Evolutionary conservation across 2,113 vertebrate species (phyloP).

Genomic region (Thomomys bottae): DNA sequence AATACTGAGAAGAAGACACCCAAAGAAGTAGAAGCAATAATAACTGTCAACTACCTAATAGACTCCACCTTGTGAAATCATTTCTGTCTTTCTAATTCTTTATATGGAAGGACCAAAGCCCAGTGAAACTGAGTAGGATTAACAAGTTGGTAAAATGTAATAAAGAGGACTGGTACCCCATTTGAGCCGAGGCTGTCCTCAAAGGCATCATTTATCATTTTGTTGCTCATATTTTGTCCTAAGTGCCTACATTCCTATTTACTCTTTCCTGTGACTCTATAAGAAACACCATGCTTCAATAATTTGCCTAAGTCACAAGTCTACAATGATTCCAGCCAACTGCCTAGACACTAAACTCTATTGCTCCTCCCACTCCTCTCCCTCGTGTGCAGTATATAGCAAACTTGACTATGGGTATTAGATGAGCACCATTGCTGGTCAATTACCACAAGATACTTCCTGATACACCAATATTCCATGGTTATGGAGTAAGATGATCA

Average conservation of each 20-base stretch:
- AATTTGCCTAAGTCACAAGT: not conserved
- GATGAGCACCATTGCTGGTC: not conserved
- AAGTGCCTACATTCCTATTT: slow-evolving; percentile 12
- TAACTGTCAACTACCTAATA: not conserved
- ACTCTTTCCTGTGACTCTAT: not conserved
- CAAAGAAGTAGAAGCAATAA: not conserved
- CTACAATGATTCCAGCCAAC: not conserved
- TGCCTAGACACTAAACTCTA: not conserved
- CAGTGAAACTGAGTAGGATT: not conserved
- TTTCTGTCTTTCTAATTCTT: not conserved
- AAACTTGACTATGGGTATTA: not conserved
- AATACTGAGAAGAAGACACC: not conserved
- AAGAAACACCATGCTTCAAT: not conserved
- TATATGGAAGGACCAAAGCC: not conserved
- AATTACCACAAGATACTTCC: not conserved
- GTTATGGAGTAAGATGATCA: not conserved
- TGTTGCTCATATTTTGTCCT: not conserved
- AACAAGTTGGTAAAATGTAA: not conserved
- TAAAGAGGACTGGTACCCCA: not conserved
- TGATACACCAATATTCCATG: not conserved
- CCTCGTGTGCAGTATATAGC: not conserved
- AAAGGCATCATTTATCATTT: not conserved
- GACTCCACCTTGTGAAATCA: not conserved
- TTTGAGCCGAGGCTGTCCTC: not conserved
- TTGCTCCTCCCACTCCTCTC: not conserved